Percentiles rank a stretch among this genome's conserved stretches.
Evolutionary conservation across 2,797 vertebrate species (phyloP).

Genomic region (Etheostoma perlongum): DNA sequence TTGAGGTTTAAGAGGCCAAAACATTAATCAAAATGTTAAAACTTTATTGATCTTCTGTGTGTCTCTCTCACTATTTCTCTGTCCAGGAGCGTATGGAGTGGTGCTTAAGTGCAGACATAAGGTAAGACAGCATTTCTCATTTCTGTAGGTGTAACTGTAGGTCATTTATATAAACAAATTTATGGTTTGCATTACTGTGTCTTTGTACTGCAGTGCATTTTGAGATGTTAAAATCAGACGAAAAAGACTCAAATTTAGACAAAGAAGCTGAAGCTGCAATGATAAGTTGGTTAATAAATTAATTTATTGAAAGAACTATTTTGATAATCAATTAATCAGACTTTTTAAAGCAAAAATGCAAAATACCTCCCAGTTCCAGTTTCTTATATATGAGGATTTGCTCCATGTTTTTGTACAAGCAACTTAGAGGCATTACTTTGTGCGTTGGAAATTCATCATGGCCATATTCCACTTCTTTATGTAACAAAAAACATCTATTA

Average conservation of each 20-base stretch:
- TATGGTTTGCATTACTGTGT: neutral
- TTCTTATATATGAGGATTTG: neutral
- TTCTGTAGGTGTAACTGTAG: neutral
- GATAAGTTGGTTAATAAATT: too few species aligned
- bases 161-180: neutral
- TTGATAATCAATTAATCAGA: too few species aligned
- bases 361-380: too few species aligned
- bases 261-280: neutral
- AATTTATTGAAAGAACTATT: neutral
- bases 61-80: conserved; percentile 35
- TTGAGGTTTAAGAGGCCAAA: conserved; percentile 33
- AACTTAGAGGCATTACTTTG: neutral
- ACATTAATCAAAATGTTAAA: conserved; percentile 44
- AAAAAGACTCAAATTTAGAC: neutral
- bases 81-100: conserved; percentile 87
- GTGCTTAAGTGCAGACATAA: conserved; percentile 89
- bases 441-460: neutral
- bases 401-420: neutral
- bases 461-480: neutral
- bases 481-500: neutral
- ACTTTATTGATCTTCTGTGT: conserved; percentile 38
- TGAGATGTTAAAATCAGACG: neutral
- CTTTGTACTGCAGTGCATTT: neutral
- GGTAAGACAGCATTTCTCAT: conserved; percentile 76
- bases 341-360: too few species aligned